Conservation (phyloP, 1,140 invertebrate species). For the Zaprionus africanus region DNA sequence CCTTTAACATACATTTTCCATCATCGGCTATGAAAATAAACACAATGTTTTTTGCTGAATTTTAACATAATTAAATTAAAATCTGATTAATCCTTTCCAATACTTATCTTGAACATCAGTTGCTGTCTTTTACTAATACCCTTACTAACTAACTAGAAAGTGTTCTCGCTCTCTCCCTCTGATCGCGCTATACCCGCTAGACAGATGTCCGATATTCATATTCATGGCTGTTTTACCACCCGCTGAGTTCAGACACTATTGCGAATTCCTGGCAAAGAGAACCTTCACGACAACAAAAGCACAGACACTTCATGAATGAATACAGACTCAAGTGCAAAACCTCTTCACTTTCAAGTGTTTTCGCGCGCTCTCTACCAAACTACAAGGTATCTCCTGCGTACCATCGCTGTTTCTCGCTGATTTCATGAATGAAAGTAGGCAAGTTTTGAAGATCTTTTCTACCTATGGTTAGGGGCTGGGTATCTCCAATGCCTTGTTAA, state of each 20-base stretch:
- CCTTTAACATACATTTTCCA: too few species aligned
- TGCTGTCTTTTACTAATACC: not conserved
- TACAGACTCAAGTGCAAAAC: slow-evolving; percentile 64
- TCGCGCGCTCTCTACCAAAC: slow-evolving; percentile 12
- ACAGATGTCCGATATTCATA: slow-evolving; percentile 52
- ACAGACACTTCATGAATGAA: slow-evolving; percentile 77
- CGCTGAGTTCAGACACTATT: slow-evolving; percentile 38
- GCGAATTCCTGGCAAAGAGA: slow-evolving; percentile 34
- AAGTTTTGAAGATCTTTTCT: not conserved
- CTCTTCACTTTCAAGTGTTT: slow-evolving; percentile 81
- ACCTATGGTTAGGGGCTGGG: slow-evolving; percentile 50
- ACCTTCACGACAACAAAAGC: slow-evolving; percentile 36
- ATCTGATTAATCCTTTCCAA: too few species aligned
- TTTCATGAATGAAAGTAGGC: slow-evolving; percentile 65
- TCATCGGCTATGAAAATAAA: too few species aligned
- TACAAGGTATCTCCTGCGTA: not conserved
- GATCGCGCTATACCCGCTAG: not conserved
- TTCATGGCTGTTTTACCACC: slow-evolving; percentile 34
- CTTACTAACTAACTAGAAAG: not conserved
- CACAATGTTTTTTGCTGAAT: too few species aligned
- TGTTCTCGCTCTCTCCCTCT: not conserved
- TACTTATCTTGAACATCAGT: too few species aligned
- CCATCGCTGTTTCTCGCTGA: slow-evolving; percentile 29
- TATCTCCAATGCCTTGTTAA: slow-evolving; percentile 70
- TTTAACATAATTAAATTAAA: too few species aligned